phyloP scores from a whole-genome alignment of 2,113 vertebrate species.

The Dipodomys spectabilis region DNA sequence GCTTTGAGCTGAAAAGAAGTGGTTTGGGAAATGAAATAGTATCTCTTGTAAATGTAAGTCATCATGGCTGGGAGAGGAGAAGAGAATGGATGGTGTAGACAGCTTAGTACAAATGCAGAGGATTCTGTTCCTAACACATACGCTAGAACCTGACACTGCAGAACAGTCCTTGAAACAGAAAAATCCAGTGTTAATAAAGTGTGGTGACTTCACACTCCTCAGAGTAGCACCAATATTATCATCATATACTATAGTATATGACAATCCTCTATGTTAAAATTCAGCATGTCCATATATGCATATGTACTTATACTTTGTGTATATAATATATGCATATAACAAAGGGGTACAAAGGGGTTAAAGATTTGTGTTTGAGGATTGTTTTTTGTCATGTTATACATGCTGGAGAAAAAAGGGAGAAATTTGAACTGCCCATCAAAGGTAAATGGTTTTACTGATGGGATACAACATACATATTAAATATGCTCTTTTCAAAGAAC shows the following conservation, averaged over 20 bases:
- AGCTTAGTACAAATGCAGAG: neutral
- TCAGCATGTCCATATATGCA: neutral
- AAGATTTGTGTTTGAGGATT: neutral
- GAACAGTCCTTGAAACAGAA: neutral
- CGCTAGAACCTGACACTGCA: neutral
- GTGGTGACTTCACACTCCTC: no score
- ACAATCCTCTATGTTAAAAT: neutral
- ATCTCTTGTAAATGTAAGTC: neutral
- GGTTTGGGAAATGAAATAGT: neutral
- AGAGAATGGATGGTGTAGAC: no score
- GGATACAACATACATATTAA: neutral
- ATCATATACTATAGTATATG: neutral
- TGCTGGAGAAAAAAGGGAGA: neutral
- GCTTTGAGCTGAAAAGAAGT: neutral
- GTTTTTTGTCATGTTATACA: neutral
- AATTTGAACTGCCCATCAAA: neutral
- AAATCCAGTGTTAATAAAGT: neutral
- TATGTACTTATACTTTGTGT: neutral
- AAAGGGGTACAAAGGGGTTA: neutral
- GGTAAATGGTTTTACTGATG: neutral
- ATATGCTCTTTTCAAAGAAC: neutral
- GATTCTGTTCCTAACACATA: neutral
- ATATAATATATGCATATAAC: neutral
- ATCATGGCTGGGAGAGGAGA: no score
- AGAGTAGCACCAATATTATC: neutral